Evolutionary conservation across 2,888 invertebrate species (phyloP).

Genomic region (Pandemis cinnamomeana): DNA sequence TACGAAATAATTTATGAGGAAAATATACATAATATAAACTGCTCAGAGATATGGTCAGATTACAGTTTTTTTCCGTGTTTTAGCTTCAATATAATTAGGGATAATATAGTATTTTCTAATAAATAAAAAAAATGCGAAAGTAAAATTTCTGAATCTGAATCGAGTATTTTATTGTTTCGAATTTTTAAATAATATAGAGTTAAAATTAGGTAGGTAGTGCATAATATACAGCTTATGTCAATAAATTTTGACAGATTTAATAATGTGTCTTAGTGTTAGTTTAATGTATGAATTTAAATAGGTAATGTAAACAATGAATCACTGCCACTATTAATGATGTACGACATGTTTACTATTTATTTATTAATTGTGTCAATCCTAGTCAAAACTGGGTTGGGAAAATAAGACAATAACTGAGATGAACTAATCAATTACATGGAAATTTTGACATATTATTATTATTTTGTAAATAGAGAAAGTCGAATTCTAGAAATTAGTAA

Average conservation of each 20-base stretch:
- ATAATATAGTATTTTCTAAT: no score
- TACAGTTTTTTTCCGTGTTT: no score
- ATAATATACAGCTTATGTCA: slow-evolving; percentile 10
- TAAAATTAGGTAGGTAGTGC: neutral
- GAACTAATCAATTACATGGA: slow-evolving; percentile 1
- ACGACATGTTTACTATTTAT: slow-evolving; percentile 45
- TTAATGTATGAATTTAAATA: slow-evolving; percentile 48
- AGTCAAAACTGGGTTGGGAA: slow-evolving; percentile 82
- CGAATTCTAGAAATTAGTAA: neutral
- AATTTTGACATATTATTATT: neutral
- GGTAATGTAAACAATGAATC: slow-evolving; percentile 65
- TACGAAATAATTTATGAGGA: no score
- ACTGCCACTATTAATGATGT: slow-evolving; percentile 67
- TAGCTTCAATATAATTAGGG: no score
- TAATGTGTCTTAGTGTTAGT: slow-evolving; percentile 51
- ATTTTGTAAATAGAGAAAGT: neutral
- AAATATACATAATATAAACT: no score
- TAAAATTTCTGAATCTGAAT: no score
- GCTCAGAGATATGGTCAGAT: no score
- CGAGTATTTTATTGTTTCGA: slow-evolving; percentile 18
- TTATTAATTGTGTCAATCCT: slow-evolving; percentile 76
- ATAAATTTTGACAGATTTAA: slow-evolving; percentile 24
- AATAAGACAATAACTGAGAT: slow-evolving; percentile 17
- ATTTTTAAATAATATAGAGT: slow-evolving; percentile 15
- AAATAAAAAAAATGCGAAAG: no score